Base-by-base conservation (phyloP, 2,113 vertebrate genomes). In the Trematomus loennbergii region DNA sequence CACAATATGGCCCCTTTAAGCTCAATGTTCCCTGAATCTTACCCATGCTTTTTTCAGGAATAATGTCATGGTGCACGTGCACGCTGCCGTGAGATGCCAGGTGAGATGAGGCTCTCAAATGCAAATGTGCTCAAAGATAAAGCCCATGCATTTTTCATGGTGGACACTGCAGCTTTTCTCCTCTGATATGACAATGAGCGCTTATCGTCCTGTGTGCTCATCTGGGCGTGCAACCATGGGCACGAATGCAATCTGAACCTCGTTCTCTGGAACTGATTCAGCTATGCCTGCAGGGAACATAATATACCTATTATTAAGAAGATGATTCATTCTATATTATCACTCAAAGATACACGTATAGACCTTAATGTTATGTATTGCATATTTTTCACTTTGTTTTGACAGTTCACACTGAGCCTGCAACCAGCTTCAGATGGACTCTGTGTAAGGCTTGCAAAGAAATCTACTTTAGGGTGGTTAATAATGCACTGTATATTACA, bases 121-220 rank as follows among this genome's bases (percentile, higher is more conserved):
- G 82, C 69, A 81, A 82, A 84, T 80, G 89, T 76, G 75, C 63
- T 83, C 72, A 29, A 48, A 80, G 81, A 87, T 73, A 79, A 81
- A 84, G 64, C 52, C 53, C 15, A 62, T 92, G 75, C 75, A 88
- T 93, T 72, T 92, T 92, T 91, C 62, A 93, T 90, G 67, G 54
- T 1, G 29, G 55, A 71, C 86, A 77, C 55, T 22, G 49, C 61
- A 61, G 72, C 48, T 70, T 59, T 12, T 0, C 83, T 77, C 25
- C 79, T 75, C 52, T 4, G 70, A 81, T 79, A 79, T 45, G 82
- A 77, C 75, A 60, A 48, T n/a, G 60, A 69, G 70, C 46, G 22
- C 72, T 63, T 4, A 18, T 60, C 3, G 69, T 45, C 55, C 59
- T 7, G 22, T 55, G 57, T 68, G 75, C 72, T 66, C 67, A 57